These are phyloP conservation scores for Drosophila novamexicana DNA, from an alignment of 1,140 invertebrate species.

Conservation along the genomic window DNA sequence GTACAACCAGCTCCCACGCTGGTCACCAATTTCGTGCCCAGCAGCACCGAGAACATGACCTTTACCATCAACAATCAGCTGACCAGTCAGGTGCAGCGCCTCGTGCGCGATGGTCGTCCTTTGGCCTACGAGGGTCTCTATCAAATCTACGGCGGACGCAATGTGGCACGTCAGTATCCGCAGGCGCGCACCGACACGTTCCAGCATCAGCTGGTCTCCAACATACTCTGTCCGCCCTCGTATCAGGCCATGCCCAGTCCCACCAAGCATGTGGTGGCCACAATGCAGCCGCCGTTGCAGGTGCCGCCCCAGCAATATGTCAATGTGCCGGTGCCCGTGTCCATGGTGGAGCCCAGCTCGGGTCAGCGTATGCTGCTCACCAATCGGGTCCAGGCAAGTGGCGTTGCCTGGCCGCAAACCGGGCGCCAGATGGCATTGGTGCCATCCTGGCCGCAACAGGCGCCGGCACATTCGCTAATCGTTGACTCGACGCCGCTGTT, in stretches of 20 bases:
- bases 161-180: conserved; percentile 88
- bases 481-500: conserved; percentile 91
- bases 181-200: conserved; percentile 90
- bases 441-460: conserved; percentile 94
- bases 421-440: conserved; percentile 93
- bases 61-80: conserved; percentile 94
- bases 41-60: conserved; percentile 93
- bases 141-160: conserved; percentile 93
- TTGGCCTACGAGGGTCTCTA: conserved; percentile 91
- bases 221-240: conserved; percentile 94
- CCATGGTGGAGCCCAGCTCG: conserved; percentile 91
- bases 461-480: conserved; percentile 91
- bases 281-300: conserved; percentile 86
- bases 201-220: conserved; percentile 94
- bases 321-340: conserved; percentile 89
- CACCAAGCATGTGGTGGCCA: conserved; percentile 94
- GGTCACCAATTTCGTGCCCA: conserved; percentile 90
- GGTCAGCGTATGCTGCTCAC: conserved; percentile 89
- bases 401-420: conserved; percentile 89
- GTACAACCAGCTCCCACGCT: conserved; percentile 88
- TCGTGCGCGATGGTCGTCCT: conserved; percentile 87
- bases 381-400: conserved; percentile 90
- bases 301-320: conserved; percentile 93
- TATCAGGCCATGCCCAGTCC: conserved; percentile 93
- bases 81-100: conserved; percentile 89